These are phyloP conservation scores for Addax nasomaculatus DNA, from an alignment of 2,113 vertebrate genomes.

Conservation along the genomic window DNA sequence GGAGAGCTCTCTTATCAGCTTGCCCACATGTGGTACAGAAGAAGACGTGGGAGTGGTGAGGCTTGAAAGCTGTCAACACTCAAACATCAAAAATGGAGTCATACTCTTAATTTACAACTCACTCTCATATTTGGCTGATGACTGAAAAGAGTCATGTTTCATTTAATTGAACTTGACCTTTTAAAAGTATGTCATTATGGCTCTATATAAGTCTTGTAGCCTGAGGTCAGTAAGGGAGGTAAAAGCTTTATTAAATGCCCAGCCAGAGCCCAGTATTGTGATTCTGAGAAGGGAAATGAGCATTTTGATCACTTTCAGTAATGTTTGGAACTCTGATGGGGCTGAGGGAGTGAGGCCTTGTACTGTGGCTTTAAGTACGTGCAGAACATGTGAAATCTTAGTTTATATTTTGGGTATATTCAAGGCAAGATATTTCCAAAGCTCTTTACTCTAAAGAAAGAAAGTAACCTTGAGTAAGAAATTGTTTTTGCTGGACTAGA, in stretches of 20 bases:
- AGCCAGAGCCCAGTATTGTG: not conserved
- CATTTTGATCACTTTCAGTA: not conserved
- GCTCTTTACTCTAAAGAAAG: not conserved
- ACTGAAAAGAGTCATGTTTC: not conserved
- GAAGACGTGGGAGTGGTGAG: not conserved
- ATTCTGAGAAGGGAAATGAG: not conserved
- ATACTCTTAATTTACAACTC: not conserved
- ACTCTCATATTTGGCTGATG: not conserved
- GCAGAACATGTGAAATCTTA: not conserved
- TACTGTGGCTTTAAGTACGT: not conserved
- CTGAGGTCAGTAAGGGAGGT: not conserved
- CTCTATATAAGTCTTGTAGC: not conserved
- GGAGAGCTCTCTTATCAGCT: not conserved
- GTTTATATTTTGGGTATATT: not conserved
- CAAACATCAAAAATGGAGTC: not conserved
- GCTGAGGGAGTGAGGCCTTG: not conserved
- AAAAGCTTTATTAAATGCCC: not conserved
- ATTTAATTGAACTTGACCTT: constrained; percentile 12
- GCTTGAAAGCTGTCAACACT: not conserved
- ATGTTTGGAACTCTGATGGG: not conserved
- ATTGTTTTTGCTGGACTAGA: not conserved
- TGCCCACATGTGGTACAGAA: not conserved
- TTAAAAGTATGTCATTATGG: not conserved
- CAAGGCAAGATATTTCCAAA: not conserved
- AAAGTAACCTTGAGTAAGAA: not conserved